These are phyloP conservation scores for Crotophaga sulcirostris DNA, from an alignment of 2,113 vertebrate species.

Conservation along the genomic window DNA sequence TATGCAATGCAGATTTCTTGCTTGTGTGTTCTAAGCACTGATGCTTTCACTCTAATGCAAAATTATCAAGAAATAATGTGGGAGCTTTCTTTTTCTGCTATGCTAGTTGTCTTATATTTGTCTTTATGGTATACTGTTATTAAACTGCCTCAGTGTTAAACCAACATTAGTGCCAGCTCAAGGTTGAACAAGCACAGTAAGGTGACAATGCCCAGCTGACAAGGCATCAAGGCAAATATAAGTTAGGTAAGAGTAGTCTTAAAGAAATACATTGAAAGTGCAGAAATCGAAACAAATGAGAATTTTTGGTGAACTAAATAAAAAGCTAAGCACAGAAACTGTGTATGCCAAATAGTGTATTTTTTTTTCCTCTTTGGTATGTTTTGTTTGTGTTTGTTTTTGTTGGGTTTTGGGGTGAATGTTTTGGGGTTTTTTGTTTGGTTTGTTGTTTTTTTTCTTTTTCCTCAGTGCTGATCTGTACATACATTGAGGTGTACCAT, in stretches of 20 bases:
- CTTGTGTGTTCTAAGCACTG: not conserved
- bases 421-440: too few species aligned
- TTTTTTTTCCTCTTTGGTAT: not conserved
- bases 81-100: not conserved
- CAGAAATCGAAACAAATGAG: not conserved
- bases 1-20: not conserved
- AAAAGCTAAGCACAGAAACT: not conserved
- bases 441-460: not conserved
- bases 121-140: not conserved
- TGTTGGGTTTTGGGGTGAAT: too few species aligned
- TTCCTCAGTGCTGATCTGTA: not conserved
- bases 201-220: not conserved
- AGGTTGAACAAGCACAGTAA: not conserved
- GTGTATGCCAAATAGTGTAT: not conserved
- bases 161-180: not conserved
- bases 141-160: not conserved
- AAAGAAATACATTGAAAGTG: not conserved
- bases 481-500: not conserved
- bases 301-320: not conserved
- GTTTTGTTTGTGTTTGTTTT: not conserved
- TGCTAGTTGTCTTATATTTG: not conserved
- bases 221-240: not conserved
- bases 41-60: not conserved
- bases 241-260: not conserved
- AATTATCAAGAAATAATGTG: not conserved